Conservation (phyloP, 2,797 vertebrate species). For the Potorous gilbertii region DNA sequence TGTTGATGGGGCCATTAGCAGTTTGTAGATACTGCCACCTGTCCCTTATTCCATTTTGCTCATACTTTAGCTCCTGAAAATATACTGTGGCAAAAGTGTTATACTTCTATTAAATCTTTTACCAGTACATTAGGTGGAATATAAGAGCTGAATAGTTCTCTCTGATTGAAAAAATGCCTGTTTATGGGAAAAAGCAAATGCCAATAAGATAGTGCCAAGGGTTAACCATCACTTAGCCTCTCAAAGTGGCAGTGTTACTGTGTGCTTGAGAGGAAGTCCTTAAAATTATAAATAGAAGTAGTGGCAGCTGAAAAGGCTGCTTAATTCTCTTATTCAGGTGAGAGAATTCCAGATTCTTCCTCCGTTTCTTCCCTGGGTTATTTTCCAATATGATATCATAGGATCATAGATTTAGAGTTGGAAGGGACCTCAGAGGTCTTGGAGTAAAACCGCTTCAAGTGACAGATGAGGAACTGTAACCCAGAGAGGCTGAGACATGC, state of each 20-base stretch:
- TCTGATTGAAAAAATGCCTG: slow-evolving; percentile 64
- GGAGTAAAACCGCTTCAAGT: neutral
- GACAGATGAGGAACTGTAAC: neutral
- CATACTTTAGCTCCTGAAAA: slow-evolving; percentile 84
- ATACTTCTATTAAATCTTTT: slow-evolving; percentile 81
- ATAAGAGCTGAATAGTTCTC: slow-evolving; percentile 67
- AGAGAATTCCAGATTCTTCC: neutral
- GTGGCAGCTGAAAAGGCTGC: neutral
- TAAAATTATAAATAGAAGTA: neutral
- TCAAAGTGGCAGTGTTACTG: slow-evolving; percentile 2
- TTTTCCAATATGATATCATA: slow-evolving; percentile 50
- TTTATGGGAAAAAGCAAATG: slow-evolving; percentile 71
- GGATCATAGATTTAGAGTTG: neutral
- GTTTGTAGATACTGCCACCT: slow-evolving; percentile 87
- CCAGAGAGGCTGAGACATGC: neutral
- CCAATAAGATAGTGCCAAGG: slow-evolving; percentile 68
- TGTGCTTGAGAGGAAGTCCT: slow-evolving; percentile 58
- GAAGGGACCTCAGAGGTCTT: neutral
- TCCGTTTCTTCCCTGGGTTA: slow-evolving; percentile 23
- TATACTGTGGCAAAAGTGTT: slow-evolving; percentile 68
- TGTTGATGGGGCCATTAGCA: slow-evolving; percentile 84
- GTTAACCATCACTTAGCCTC: slow-evolving; percentile 64
- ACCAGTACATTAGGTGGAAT: slow-evolving; percentile 74
- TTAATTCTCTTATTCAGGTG: neutral
- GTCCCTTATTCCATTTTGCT: slow-evolving; percentile 82